Evolutionary conservation across 2,797 vertebrate genomes (phyloP).

Genomic region (Tenualosa thibaudeaui): DNA sequence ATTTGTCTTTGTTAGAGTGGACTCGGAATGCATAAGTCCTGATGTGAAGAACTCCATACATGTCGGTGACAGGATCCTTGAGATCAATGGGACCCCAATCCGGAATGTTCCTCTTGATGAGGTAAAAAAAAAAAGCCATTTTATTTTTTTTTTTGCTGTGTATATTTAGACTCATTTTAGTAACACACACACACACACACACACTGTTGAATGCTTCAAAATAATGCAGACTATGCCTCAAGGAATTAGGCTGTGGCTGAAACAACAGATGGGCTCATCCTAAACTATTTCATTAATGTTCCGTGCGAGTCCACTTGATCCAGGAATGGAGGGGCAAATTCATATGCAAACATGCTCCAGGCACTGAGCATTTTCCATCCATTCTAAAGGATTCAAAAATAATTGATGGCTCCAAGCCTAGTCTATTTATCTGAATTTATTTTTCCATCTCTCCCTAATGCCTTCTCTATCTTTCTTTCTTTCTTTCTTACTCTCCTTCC

Average conservation of each 20-base stretch:
- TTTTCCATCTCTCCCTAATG: neutral
- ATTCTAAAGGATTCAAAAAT: neutral
- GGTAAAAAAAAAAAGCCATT: constrained; percentile 65
- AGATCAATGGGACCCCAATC: constrained; percentile 96
- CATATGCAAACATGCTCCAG: neutral
- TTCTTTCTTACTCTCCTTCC: neutral
- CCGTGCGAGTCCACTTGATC: constrained; percentile 2
- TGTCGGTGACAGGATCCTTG: constrained; percentile 91
- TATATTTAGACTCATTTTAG: neutral
- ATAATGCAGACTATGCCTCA: neutral
- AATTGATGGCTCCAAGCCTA: neutral
- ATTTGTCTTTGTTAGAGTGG: constrained; percentile 67
- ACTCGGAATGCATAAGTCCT: constrained; percentile 90
- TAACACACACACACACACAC: neutral
- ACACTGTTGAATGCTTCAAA: neutral
- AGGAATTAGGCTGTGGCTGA: neutral
- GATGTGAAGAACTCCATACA: constrained; percentile 97
- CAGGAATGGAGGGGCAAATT: neutral
- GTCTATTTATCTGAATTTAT: neutral
- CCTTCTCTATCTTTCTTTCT: neutral
- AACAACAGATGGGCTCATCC: neutral
- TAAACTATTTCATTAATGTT: constrained; percentile 2
- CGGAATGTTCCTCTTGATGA: constrained; percentile 92
- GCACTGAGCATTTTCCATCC: neutral
- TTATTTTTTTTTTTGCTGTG: neutral